Evolutionary conservation across 2,888 invertebrate genomes (phyloP), one percentile per base, ranked within the genome.

Genomic region (Meandrusa payeni): DNA sequence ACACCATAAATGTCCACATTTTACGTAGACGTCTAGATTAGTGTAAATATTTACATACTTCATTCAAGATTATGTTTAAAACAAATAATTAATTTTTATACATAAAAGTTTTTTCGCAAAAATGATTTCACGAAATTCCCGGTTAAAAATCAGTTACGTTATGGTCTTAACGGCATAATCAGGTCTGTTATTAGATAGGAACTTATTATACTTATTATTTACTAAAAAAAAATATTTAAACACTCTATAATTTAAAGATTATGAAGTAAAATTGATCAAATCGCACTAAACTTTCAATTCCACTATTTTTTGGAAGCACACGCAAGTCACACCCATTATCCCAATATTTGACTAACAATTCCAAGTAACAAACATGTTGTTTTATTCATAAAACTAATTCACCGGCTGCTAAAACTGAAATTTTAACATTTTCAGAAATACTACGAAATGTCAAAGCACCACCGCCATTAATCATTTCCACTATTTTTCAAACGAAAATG

Each of bases 401-500:
- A 64, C 54, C 57, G 54, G 48, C 59, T 63, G 47, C 36, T 48
- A 54, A 59, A 62, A 61, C 46, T 52, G 56, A 50, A 64, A 59
- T 64, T 70, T 64, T 43, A 61, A 52, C 64, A 67, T 69, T 71
- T 69, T 67, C 32, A 34, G 17, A 51, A 54, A 52, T 47, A 48
- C 47, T 38, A 50, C 46, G 60, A 78, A 81, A 82, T 66, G 82
- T 79, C 83, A 82, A 64, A 76, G 64, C 45, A 61, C 46, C 57
- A 62, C 68, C 76, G 83, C 85, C 85, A 83, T 83, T 75, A 62
- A 54, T 56, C 51, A 64, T 65, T 71, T 64, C 71, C 66, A 57
- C 61, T 69, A 42, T 68, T 58, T 55, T 54, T 47, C 48, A 33
- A 38, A 40, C 47, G 52, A 51, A 62, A 57, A 32, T 43, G n/a